Base-by-base conservation (phyloP, 1,140 invertebrate genomes). In the Cherax quadricarinatus region DNA sequence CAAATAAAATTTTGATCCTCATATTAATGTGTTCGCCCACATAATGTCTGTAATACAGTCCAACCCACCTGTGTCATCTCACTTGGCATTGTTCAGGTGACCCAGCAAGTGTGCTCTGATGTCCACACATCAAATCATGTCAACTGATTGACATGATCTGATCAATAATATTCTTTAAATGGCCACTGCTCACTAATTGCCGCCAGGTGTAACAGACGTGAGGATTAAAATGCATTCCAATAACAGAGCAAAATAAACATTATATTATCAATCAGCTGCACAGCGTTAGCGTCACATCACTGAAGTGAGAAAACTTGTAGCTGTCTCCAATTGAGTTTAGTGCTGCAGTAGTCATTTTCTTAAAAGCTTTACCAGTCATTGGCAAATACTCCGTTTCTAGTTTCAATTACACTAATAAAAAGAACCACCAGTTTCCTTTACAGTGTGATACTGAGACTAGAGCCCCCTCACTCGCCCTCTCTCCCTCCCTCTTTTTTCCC, bases 321-420 rank as follows among this genome's bases (percentile, higher is more conserved):
- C 57, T 7, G 70, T 53, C 83, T 85, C 70, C 83, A 85, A 66
- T 85, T 70, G 83, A 70, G 83, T 66, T 85, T 85, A 85, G 83
- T 70, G 83, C 60, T 70, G 60, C 62, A 57, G 53, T 66, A 70
- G 83, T 85, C 83, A 85, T 85, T 85, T 85, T 85, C 60, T 85
- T 85, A 85, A 85, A 85, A 85, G 83, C 83, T 30, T 85, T 66
- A 70, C 24, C 83, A 85, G 62, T 62, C 30, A 85, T 49, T 85
- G 83, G 83, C 83, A 70, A 70, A 85, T 85, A 70, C 49, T 48
- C 83, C 62, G 62, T 85, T 30, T 85, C 83, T 85, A 85, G 49
- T 85, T 85, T 66, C 83, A 70, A 85, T 85, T 85, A 48, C 83
- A 70, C 21, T 41, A 41, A 51, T 41, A 21, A 85, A 85, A 48